Evolutionary conservation across 2,113 vertebrate genomes (phyloP).

Genomic region (Pelodiscus sinensis): DNA sequence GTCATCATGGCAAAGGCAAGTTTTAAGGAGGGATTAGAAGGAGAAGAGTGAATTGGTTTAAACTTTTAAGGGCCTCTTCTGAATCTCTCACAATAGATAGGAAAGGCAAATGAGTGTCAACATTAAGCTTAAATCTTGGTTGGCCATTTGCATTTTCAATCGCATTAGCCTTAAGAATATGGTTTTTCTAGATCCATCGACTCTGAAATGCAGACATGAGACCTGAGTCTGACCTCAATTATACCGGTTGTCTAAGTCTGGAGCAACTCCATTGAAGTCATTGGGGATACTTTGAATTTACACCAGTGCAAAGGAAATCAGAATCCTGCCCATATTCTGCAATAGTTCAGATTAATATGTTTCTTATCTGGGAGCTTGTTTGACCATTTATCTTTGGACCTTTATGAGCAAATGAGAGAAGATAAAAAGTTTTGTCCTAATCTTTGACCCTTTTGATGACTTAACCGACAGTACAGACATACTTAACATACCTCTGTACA

Average conservation of each 20-base stretch:
- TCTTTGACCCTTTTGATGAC: conserved; percentile 49
- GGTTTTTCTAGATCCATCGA: background rate
- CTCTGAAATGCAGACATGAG: background rate
- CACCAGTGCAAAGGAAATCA: background rate
- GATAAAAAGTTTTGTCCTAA: conserved; percentile 59
- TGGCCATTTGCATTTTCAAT: background rate
- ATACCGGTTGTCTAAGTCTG: background rate
- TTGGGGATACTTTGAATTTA: background rate
- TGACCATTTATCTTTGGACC: conserved; percentile 48
- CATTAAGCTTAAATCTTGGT: background rate
- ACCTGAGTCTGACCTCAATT: background rate
- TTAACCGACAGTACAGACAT: conserved; percentile 54
- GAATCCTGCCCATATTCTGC: background rate
- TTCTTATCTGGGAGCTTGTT: background rate
- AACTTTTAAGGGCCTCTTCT: background rate
- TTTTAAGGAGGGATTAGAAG: background rate
- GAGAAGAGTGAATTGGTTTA: background rate
- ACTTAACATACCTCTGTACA: conserved; percentile 40
- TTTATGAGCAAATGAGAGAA: conserved; percentile 56
- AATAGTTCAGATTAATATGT: background rate
- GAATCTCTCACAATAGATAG: background rate
- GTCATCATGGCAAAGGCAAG: background rate
- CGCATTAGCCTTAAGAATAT: background rate
- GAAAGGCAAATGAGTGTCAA: background rate
- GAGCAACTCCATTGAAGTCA: background rate